These are phyloP conservation scores for Pteromalus puparum DNA, from an alignment of 1,140 invertebrate species.

Conservation along the genomic window DNA sequence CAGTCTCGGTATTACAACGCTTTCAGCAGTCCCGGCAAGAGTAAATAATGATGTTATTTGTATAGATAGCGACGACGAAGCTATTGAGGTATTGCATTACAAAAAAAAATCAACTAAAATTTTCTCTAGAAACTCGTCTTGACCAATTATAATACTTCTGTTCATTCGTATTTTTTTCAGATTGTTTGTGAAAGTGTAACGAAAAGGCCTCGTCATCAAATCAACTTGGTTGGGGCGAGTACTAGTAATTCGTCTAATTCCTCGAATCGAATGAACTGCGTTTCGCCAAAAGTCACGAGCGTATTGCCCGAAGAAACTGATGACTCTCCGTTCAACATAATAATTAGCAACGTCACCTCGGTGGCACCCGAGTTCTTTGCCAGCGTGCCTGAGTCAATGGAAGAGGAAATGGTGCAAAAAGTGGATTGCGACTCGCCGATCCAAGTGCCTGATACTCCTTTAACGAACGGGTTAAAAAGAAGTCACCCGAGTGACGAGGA, in stretches of 20 bases:
- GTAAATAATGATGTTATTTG: constrained; percentile 52
- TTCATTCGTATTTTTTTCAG: constrained; percentile 4
- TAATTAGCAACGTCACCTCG: constrained; percentile 64
- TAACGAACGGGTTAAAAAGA: constrained; percentile 22
- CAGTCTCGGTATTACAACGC: background rate
- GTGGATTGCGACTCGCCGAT: background rate
- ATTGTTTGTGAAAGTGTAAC: constrained; percentile 36
- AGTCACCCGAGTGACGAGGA: constrained; percentile 34
- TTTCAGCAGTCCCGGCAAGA: constrained; percentile 7
- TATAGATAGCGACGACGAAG: constrained; percentile 64
- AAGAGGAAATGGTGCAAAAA: background rate
- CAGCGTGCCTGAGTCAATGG: constrained; percentile 13
- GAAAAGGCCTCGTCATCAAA: constrained; percentile 1
- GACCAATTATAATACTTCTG: constrained; percentile 14
- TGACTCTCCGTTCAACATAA: constrained; percentile 58
- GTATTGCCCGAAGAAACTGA: constrained; percentile 4
- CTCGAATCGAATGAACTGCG: background rate
- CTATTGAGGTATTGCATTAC: constrained; percentile 55
- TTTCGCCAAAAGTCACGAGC: background rate
- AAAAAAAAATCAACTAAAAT: background rate
- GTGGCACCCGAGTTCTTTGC: constrained; percentile 55
- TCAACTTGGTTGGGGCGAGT: background rate
- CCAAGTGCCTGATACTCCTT: background rate
- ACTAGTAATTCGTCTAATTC: background rate
- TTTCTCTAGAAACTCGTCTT: background rate